Percentiles rank a stretch among this genome's conserved stretches.
Conservation (phyloP, 2,888 invertebrate species). For the Pediacus dermestoides region DNA sequence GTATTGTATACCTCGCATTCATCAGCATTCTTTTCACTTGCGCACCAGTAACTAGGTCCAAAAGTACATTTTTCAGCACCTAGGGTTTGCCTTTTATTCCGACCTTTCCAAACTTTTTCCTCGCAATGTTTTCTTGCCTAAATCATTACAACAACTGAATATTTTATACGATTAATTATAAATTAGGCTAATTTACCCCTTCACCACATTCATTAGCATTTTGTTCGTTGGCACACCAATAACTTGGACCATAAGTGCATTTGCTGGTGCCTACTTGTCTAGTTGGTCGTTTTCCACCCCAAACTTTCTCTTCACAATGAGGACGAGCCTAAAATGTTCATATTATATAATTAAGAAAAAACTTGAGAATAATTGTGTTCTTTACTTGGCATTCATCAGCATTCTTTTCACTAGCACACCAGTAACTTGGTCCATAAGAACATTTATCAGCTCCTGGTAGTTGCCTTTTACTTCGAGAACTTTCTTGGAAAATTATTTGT, state of each 20-base stretch:
- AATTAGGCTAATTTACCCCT: slow-evolving; percentile 7
- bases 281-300: slow-evolving; percentile 12
- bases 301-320: slow-evolving; percentile 17
- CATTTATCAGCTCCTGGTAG: slow-evolving; percentile 56
- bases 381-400: slow-evolving; percentile 53
- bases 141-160: no score
- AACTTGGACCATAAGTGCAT: slow-evolving; percentile 73
- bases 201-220: slow-evolving; percentile 50
- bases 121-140: no score
- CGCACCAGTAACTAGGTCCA: slow-evolving; percentile 77
- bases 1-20: slow-evolving; percentile 48
- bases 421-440: slow-evolving; percentile 72
- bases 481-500: no score
- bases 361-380: no score
- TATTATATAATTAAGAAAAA: no score
- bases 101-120: no score
- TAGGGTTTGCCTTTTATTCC: no score
- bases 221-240: slow-evolving; percentile 63
- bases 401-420: slow-evolving; percentile 60
- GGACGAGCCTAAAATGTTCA: slow-evolving; percentile 49
- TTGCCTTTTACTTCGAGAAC: slow-evolving; percentile 5
- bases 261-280: slow-evolving; percentile 26
- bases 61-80: slow-evolving; percentile 64
- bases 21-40: slow-evolving; percentile 48
- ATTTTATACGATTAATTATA: no score